Evolutionary conservation across 2,113 vertebrate species (phyloP), one percentile per base, ranked within the genome.

Genomic region (Pipra filicauda): DNA sequence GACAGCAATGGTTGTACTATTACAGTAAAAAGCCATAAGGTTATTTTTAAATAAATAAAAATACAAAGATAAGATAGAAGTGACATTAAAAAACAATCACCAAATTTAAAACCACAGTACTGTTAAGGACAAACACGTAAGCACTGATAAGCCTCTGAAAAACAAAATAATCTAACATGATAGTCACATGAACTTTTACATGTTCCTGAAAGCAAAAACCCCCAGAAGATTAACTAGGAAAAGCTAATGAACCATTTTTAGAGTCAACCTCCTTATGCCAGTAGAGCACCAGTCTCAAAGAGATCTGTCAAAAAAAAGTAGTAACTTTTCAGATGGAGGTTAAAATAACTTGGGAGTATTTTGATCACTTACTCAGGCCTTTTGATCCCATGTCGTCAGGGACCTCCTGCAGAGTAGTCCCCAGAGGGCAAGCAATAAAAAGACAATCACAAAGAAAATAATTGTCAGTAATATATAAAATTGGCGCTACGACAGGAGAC

Each of bases 311-410:
- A 82, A 77, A 89, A 97, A 94, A 93, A 76, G 43, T 89, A 80
- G 55, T 90, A 85, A 96, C 90, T 97, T 87, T 97, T 97, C 88
- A 97, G 96, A 93, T 61, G 96, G 97, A 97, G 98, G 97, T 97
- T 97, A 97, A 97, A 97, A 89, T 95, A 98, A 98, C 97, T 98
- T 95, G 97, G 97, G 97, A 97, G 97, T 94, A 96, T 98, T 98
- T 96, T 97, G 96, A 91, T 97, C 94, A 99, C 99, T 99, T 99
- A 99, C 99, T 99, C 99, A 99, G 99, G 98, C 98, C 98, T 99
- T 98, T 99, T 98, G 98, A 98, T 96, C 99, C 98, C 97, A 99
- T 97, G 98, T 99, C 99, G 94, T 99, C 99, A 98, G 98, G 98
- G 99, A 98, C 98, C 98, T 99, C 99, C 99, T 99, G 99, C 97